Conservation (phyloP, 2,888 invertebrate species). For the Xylota segnis region DNA sequence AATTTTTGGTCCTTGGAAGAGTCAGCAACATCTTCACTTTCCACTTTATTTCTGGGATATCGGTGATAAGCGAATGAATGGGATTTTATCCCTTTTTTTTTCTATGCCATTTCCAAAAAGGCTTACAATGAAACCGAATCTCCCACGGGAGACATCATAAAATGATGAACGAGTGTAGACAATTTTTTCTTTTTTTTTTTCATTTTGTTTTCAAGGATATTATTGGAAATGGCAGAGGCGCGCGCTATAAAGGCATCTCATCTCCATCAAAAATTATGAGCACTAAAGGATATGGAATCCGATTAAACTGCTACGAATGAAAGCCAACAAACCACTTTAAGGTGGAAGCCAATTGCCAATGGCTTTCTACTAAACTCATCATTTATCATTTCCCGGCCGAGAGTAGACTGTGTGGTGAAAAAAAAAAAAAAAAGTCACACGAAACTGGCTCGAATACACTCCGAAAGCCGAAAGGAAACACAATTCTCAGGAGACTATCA, state of each 20-base stretch:
- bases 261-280: conserved; percentile 56
- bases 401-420: conserved; percentile 27
- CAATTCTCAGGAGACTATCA: conserved; percentile 31
- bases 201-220: conserved; percentile 32
- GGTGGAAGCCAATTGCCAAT: conserved; percentile 32
- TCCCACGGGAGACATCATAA: conserved; percentile 60
- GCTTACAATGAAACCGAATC: conserved; percentile 19
- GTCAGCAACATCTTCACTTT: conserved; percentile 64
- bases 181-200: not conserved
- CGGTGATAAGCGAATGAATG: conserved; percentile 69
- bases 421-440: conserved; percentile 35
- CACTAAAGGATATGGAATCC: conserved; percentile 48
- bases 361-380: conserved; percentile 43
- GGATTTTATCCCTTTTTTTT: conserved; percentile 60
- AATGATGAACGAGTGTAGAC: conserved; percentile 53
- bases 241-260: conserved; percentile 11
- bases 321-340: conserved; percentile 9
- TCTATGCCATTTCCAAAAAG: conserved; percentile 36
- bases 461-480: conserved; percentile 20
- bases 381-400: conserved; percentile 58
- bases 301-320: conserved; percentile 33
- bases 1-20: conserved; percentile 71
- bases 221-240: conserved; percentile 15
- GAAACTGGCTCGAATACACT: conserved; percentile 51
- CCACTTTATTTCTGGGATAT: conserved; percentile 67